Percentiles rank a stretch among this genome's conserved stretches.
Conservation (phyloP, 2,797 vertebrate genomes). For the Xiphophorus birchmanni region DNA sequence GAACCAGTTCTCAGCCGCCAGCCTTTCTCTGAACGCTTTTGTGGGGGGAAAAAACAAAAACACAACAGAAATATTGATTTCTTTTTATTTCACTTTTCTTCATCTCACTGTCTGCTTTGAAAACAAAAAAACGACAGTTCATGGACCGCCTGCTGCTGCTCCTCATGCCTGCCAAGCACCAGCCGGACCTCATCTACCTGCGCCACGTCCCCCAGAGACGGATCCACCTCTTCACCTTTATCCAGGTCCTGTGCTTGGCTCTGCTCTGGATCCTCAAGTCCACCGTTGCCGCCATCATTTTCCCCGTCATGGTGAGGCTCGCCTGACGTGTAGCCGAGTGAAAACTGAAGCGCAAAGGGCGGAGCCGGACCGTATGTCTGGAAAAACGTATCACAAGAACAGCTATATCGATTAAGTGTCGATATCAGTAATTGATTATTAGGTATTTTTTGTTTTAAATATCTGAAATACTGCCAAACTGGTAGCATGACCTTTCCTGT, state of each 20-base stretch:
- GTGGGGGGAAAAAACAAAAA: neutral
- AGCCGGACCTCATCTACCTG: slow-evolving; percentile 98
- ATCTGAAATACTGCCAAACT: too few species aligned
- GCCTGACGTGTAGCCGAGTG: fast-evolving
- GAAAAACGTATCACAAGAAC: too few species aligned
- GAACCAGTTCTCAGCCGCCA: neutral
- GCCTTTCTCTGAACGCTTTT: neutral
- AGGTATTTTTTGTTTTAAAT: too few species aligned
- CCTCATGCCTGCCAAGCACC: slow-evolving; percentile 97
- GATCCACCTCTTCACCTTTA: slow-evolving; percentile 96
- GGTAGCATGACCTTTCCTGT: too few species aligned
- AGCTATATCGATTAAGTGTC: too few species aligned
- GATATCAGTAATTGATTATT: too few species aligned
- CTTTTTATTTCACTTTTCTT: neutral
- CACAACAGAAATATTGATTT: neutral
- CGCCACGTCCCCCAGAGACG: slow-evolving; percentile 95
- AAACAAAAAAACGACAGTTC: slow-evolving; percentile 79
- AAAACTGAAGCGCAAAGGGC: neutral
- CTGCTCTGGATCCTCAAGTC: slow-evolving; percentile 98
- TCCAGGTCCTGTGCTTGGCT: slow-evolving; percentile 92
- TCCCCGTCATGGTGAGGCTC: slow-evolving; percentile 94
- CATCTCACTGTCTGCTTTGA: neutral
- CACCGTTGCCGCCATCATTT: slow-evolving; percentile 96
- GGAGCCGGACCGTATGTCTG: too few species aligned
- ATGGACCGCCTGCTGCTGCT: slow-evolving; percentile 97